Evolutionary conservation across 2,113 vertebrate genomes (phyloP).

Genomic region (Geothlypis trichas): DNA sequence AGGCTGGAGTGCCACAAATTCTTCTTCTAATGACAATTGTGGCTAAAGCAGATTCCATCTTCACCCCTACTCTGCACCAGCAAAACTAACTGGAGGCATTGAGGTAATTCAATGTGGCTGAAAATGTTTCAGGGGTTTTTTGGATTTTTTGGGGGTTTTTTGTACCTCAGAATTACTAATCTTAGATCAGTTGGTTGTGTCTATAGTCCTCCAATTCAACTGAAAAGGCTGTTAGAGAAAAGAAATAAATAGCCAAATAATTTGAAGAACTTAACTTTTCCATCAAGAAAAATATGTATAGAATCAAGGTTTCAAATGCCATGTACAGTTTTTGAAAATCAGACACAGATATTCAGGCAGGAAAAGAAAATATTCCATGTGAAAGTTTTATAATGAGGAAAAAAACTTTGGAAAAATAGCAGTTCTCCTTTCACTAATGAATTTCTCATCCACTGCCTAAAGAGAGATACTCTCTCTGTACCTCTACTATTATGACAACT

Average conservation of each 20-base stretch:
- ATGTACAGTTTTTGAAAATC: not conserved
- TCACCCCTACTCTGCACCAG: not conserved
- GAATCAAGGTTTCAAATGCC: not conserved
- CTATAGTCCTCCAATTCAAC: not conserved
- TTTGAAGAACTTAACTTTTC: not conserved
- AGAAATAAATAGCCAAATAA: not conserved
- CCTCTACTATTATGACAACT: slow-evolving; percentile 9
- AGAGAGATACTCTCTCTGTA: not conserved
- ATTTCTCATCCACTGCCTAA: slow-evolving; percentile 2
- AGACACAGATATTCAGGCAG: not conserved
- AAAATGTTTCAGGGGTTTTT: not conserved
- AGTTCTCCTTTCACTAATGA: not conserved
- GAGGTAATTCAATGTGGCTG: not conserved
- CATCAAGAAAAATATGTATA: not conserved
- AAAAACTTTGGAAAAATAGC: not conserved
- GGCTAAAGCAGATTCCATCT: not conserved
- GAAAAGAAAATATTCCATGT: not conserved
- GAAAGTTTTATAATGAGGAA: not conserved
- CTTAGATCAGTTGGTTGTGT: not conserved
- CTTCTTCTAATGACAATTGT: not conserved
- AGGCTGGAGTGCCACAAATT: not conserved
- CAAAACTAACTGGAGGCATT: not conserved
- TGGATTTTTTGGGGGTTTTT: too few relatives aligned
- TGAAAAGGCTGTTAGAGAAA: not conserved
- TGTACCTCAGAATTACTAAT: not conserved